Evolutionary conservation across 2,113 vertebrate species (phyloP).

Genomic region (Turdus rufiventris): DNA sequence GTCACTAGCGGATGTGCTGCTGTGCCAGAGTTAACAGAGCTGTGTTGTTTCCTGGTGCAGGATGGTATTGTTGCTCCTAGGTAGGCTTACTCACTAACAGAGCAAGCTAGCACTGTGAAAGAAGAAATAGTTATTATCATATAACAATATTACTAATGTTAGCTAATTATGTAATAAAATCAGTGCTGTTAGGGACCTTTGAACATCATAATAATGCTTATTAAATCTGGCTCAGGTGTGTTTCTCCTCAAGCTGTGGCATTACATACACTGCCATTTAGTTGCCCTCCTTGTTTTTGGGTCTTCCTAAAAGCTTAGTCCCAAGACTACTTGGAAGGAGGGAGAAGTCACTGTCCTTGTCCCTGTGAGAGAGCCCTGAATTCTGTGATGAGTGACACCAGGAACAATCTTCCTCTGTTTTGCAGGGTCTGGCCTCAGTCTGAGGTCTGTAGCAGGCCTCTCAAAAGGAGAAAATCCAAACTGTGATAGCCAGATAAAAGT

Average conservation of each 20-base stretch:
- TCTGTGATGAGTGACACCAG: accelerated
- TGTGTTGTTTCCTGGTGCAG: background rate
- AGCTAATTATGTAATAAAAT: background rate
- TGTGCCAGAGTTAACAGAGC: background rate
- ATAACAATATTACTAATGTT: background rate
- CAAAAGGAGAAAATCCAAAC: background rate
- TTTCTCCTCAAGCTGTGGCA: background rate
- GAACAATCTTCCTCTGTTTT: background rate
- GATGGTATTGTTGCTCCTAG: background rate
- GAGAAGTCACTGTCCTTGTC: background rate
- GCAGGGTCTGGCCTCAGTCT: background rate
- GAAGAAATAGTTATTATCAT: background rate
- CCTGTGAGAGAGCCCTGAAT: background rate
- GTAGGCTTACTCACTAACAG: accelerated
- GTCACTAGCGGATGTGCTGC: background rate
- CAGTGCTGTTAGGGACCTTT: background rate
- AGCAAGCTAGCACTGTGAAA: background rate
- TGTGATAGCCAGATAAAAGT: accelerated
- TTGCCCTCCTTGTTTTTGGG: background rate
- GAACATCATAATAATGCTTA: background rate
- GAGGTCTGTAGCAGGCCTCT: background rate
- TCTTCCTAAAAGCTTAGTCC: background rate
- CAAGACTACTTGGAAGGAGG: background rate
- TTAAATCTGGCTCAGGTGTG: background rate
- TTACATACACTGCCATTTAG: accelerated